These are phyloP conservation scores for Drosophila nigrodunni DNA, from an alignment of 1,140 invertebrate genomes.

Conservation along the genomic window DNA sequence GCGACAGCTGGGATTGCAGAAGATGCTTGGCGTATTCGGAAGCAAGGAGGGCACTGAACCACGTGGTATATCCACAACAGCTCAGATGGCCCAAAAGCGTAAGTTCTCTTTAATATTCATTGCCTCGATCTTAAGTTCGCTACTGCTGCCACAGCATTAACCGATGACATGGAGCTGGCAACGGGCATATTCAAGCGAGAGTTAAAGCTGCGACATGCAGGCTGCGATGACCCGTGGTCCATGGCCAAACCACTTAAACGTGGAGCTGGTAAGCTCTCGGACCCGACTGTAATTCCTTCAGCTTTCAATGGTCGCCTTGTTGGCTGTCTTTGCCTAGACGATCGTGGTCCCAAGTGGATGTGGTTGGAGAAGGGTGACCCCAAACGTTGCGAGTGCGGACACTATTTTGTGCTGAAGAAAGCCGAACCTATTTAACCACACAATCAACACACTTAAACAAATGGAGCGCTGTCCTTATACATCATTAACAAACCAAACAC, in stretches of 20 bases:
- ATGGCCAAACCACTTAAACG: slow-evolving; percentile 90
- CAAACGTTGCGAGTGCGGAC: slow-evolving; percentile 96
- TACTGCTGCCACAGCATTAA: slow-evolving; percentile 83
- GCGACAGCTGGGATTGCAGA: slow-evolving; percentile 46
- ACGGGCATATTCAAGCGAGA: slow-evolving; percentile 96
- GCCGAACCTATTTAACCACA: slow-evolving; percentile 86
- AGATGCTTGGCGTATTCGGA: slow-evolving; percentile 17
- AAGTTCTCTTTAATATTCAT: slow-evolving; percentile 14
- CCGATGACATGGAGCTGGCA: slow-evolving; percentile 94
- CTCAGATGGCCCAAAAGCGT: slow-evolving; percentile 53
- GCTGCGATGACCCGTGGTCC: slow-evolving; percentile 95
- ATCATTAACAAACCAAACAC: not conserved
- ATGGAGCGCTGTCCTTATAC: slow-evolving; percentile 40
- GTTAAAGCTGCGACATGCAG: slow-evolving; percentile 91
- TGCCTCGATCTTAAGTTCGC: slow-evolving; percentile 22
- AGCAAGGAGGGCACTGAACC: slow-evolving; percentile 10
- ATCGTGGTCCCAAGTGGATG: slow-evolving; percentile 94
- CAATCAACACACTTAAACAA: not conserved
- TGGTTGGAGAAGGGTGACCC: slow-evolving; percentile 94
- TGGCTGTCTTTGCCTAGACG: slow-evolving; percentile 97
- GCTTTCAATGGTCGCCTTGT: slow-evolving; percentile 94
- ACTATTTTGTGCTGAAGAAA: slow-evolving; percentile 96
- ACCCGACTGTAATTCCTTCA: slow-evolving; percentile 95
- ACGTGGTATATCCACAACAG: slow-evolving; percentile 55
- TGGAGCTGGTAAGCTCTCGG: slow-evolving; percentile 91